phyloP scores from a whole-genome alignment of 1,140 invertebrate genomes.

The Conus ventricosus region DNA sequence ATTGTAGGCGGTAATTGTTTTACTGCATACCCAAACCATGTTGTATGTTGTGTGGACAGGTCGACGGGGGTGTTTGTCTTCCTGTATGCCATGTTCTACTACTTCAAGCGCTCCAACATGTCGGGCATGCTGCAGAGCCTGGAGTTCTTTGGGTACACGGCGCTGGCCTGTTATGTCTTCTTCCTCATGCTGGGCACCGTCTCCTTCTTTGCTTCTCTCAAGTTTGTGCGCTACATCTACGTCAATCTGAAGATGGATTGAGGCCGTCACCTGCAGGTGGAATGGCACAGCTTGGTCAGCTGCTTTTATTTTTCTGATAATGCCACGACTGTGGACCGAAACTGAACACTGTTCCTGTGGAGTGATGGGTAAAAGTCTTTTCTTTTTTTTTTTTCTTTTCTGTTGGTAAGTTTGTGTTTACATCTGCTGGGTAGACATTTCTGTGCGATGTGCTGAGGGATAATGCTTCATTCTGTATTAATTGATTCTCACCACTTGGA shows the following conservation, averaged over 20 bases:
- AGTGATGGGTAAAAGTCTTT: too few species aligned
- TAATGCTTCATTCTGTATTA: too few species aligned
- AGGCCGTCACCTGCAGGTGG: background rate
- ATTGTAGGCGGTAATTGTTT: background rate
- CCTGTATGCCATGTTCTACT: constrained; percentile 78
- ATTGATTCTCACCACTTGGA: too few species aligned
- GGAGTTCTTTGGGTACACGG: constrained; percentile 78
- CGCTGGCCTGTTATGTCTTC: constrained; percentile 78
- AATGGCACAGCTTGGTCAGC: too few species aligned
- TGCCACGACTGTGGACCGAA: too few species aligned
- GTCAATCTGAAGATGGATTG: constrained; percentile 78
- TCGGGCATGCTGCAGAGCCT: constrained; percentile 77
- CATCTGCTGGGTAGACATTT: too few species aligned
- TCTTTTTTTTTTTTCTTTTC: too few species aligned
- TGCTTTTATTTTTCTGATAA: too few species aligned
- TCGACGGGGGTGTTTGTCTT: constrained; percentile 70
- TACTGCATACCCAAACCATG: background rate
- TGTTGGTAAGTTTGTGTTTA: too few species aligned
- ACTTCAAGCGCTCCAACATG: constrained; percentile 78
- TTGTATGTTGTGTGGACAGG: background rate
- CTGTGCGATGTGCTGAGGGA: too few species aligned
- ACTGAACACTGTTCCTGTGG: too few species aligned
- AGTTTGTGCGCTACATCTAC: constrained; percentile 78
- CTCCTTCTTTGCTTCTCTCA: constrained; percentile 77
- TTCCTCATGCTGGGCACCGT: constrained; percentile 78